These are phyloP conservation scores for Micrasema longulum DNA, from an alignment of 1,140 invertebrate species.

Conservation along the genomic window DNA sequence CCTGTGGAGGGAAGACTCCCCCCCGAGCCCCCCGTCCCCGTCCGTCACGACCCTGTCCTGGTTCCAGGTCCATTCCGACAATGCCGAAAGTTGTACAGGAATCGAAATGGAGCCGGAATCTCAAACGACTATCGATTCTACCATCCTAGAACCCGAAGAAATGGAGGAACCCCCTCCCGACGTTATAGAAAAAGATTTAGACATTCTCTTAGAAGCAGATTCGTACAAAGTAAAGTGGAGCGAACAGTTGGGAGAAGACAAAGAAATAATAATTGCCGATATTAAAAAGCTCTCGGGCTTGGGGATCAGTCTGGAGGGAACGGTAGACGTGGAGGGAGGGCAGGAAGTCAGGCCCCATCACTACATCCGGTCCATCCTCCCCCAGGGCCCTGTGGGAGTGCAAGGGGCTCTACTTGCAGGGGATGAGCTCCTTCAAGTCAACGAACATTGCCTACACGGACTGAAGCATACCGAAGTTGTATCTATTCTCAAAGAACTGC, in stretches of 20 bases:
- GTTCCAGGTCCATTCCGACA: slow-evolving; percentile 74
- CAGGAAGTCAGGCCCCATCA: slow-evolving; percentile 83
- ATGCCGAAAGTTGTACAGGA: slow-evolving; percentile 69
- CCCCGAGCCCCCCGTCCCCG: slow-evolving; percentile 74
- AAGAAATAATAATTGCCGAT: slow-evolving; percentile 83
- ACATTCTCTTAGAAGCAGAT: slow-evolving; percentile 68
- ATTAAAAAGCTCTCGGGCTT: slow-evolving; percentile 87
- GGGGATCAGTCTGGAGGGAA: slow-evolving; percentile 89
- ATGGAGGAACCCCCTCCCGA: slow-evolving; percentile 68
- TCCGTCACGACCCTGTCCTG: slow-evolving; percentile 81
- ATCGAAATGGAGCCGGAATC: slow-evolving; percentile 76
- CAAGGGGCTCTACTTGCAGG: slow-evolving; percentile 73
- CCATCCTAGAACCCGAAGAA: slow-evolving; percentile 66
- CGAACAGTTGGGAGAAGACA: slow-evolving; percentile 76
- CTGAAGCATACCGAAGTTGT: slow-evolving; percentile 91
- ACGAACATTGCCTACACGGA: slow-evolving; percentile 83
- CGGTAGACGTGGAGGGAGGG: slow-evolving; percentile 82
- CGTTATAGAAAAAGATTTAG: slow-evolving; percentile 68
- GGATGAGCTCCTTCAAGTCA: slow-evolving; percentile 76
- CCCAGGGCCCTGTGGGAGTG: slow-evolving; percentile 85
- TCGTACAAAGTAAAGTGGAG: slow-evolving; percentile 75
- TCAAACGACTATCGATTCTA: slow-evolving; percentile 73
- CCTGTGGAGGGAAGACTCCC: slow-evolving; percentile 77
- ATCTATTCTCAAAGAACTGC: slow-evolving; percentile 88
- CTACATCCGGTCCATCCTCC: slow-evolving; percentile 83